These are phyloP conservation scores for Stenolophus ochropezus DNA, from an alignment of 2,888 invertebrate species.

Conservation along the genomic window DNA sequence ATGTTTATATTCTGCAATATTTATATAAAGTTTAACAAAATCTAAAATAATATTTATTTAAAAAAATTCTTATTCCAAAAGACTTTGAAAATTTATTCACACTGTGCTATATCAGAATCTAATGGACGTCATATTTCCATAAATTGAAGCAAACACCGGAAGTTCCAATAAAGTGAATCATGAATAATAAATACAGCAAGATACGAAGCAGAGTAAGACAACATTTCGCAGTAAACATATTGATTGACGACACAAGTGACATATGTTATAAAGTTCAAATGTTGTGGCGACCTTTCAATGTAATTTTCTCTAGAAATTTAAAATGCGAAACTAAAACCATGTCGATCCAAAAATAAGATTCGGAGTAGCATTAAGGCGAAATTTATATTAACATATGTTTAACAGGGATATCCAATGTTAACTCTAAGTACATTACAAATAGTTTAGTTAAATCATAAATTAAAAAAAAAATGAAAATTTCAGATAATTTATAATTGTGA, in stretches of 20 bases:
- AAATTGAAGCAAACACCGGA: background rate
- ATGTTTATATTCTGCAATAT: constrained; percentile 3
- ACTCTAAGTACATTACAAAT: no score
- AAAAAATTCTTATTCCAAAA: background rate
- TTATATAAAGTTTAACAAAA: background rate
- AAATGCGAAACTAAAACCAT: background rate
- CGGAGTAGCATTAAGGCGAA: no score
- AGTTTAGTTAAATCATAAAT: no score
- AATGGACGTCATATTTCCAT: constrained; percentile 3
- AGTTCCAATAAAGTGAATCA: background rate
- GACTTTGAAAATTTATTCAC: no score
- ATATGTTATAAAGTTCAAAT: background rate
- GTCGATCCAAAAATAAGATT: background rate
- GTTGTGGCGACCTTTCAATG: constrained; percentile 16
- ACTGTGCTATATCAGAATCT: no score
- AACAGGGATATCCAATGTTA: no score
- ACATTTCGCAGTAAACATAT: background rate
- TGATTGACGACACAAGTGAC: background rate
- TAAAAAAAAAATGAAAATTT: no score
- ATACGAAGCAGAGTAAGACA: background rate
- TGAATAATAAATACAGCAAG: background rate
- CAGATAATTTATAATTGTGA: no score
- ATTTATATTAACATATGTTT: no score
- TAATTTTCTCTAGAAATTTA: constrained; percentile 25
- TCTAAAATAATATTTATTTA: background rate